Percentiles rank a stretch among this genome's conserved stretches.
Evolutionary conservation across 2,797 vertebrate species (phyloP).

Genomic region (Coluber constrictor): DNA sequence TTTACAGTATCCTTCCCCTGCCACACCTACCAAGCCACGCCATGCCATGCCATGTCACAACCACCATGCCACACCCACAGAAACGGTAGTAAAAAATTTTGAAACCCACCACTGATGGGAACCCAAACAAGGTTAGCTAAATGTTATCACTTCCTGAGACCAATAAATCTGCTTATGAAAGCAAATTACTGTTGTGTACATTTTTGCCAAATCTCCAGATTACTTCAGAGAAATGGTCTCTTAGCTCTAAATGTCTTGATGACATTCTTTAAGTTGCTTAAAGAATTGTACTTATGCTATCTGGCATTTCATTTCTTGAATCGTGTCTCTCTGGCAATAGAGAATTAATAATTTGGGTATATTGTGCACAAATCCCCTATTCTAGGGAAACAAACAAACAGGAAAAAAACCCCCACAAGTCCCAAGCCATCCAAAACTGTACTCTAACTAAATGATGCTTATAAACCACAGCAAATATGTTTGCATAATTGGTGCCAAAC

Average conservation of each 20-base stretch:
- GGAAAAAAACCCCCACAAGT: not conserved
- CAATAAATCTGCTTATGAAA: not conserved
- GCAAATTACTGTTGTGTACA: not conserved
- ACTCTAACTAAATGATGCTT: not conserved
- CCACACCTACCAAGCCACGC: no score
- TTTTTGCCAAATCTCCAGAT: not conserved
- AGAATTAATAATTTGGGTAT: not conserved
- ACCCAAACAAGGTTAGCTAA: not conserved
- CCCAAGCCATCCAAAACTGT: not conserved
- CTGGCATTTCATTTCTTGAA: not conserved
- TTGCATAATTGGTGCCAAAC: not conserved
- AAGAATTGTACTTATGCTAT: not conserved
- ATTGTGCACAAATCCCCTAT: not conserved
- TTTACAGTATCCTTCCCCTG: no score
- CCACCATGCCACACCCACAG: no score
- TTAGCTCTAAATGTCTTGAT: not conserved
- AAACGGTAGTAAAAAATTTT: no score
- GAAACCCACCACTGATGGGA: not conserved
- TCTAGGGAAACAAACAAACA: not conserved
- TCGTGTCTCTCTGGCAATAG: not conserved
- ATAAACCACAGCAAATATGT: not conserved
- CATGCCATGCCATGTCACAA: no score
- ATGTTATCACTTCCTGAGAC: not conserved
- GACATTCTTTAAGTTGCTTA: not conserved
- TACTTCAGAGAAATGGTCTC: not conserved